Evolutionary conservation across 1,140 invertebrate species (phyloP), one percentile per base, ranked within the genome.

Genomic region (Drosophila tsacasi): DNA sequence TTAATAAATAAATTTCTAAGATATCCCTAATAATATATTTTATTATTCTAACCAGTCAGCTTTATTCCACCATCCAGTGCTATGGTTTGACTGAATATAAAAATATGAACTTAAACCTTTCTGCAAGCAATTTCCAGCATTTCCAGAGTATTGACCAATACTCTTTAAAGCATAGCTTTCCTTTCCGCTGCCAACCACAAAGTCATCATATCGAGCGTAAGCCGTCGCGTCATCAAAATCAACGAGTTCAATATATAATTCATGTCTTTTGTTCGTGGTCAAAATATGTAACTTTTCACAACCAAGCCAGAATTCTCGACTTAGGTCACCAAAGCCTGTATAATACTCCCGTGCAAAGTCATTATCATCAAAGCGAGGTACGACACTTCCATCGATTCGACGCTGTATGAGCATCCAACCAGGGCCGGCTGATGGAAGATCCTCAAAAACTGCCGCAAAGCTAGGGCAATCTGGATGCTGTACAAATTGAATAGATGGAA

Each of bases 171-270:
- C 6, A n/a, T 46, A 59, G n/a, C n/a, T 0, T 9, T 0, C 21
- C 46, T 13, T 13, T 5, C 0, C 0, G 37, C 23, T 44, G 17
- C 12, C n/a, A 27, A 59, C 57, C n/a, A 35, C 12, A 15, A 54
- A 54, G 27, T 35, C 0, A 35, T 35, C n/a, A 19, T 54, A 54
- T 35, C 50, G 19, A 21, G 50, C 50, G 1, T 8, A 59, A 27
- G 57, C 57, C 5, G 6, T 54, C 50, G 50, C 50, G 32, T 54
- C 19, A 54, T 54, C 50, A 32, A 54, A 54, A 54, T 35, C 50
- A 32, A 54, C 27, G 12, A 54, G 50, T 32, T 54, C 50, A 21
- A 54, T 54, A 15, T 32, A 54, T 35, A 54, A 54, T 54, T 54
- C 50, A 54, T 32, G 12, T 21, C n/a, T 21, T 32, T 4, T 7